A percentile compares a stretch with the other conserved stretches of the same genome.
These are phyloP conservation scores for Adineta ricciae DNA, from an alignment of 2,888 invertebrate species.

Conservation along the genomic window DNA sequence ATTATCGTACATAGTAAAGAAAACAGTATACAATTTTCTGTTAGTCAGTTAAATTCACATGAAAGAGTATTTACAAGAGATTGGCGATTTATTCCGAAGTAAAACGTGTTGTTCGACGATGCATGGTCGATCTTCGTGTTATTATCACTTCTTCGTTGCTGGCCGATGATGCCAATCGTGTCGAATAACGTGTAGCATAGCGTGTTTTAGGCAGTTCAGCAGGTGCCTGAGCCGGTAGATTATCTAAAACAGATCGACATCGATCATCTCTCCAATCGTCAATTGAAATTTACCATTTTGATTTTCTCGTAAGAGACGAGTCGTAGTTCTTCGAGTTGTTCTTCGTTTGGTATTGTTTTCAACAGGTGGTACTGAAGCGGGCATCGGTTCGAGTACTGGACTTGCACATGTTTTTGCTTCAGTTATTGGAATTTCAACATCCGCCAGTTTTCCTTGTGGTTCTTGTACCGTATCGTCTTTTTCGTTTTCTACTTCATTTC, in stretches of 20 bases:
- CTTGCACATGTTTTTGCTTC: background rate
- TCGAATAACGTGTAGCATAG: background rate
- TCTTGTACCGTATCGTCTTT: background rate
- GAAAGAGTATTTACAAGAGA: background rate
- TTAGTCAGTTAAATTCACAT: background rate
- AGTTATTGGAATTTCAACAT: background rate
- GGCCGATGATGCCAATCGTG: background rate
- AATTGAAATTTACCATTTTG: background rate
- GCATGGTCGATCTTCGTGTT: background rate
- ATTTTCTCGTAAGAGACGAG: background rate
- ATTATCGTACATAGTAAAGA: background rate
- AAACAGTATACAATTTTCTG: background rate
- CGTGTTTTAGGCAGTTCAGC: background rate
- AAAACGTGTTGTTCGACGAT: background rate
- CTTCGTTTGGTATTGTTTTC: background rate
- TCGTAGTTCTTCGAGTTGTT: background rate
- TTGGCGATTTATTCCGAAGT: background rate
- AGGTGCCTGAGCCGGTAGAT: background rate
- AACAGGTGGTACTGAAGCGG: background rate
- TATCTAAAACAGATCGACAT: background rate
- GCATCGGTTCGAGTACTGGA: background rate
- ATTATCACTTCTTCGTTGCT: background rate
- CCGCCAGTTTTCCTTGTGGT: background rate
- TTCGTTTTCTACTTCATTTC: background rate
- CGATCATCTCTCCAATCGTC: no score